Evolutionary conservation across 64 coral and sea anemone genomes (phyloP).

Genomic region (Astreopora myriophthalma): DNA sequence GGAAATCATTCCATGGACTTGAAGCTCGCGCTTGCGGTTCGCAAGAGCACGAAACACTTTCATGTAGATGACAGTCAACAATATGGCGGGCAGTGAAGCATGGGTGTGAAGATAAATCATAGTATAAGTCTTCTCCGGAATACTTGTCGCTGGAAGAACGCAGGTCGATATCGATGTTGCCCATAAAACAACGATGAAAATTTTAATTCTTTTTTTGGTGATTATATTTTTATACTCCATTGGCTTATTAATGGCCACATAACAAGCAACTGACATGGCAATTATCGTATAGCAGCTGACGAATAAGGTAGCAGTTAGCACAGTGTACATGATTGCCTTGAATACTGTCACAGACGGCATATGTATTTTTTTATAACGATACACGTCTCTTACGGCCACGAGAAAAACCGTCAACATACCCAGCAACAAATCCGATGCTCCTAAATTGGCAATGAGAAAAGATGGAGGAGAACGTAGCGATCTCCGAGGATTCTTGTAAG

Average conservation of each 20-base stretch:
- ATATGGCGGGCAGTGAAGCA: background rate
- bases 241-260: background rate
- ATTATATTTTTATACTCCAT: slow-evolving; percentile 25
- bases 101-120: slow-evolving; percentile 32
- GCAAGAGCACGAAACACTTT: slow-evolving; percentile 27
- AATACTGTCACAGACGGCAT: background rate
- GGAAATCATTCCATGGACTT: background rate
- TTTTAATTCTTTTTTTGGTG: background rate
- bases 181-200: slow-evolving; percentile 5
- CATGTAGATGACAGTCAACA: slow-evolving; percentile 2
- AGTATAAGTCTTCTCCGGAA: background rate
- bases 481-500: slow-evolving; percentile 12
- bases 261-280: slow-evolving; percentile 9
- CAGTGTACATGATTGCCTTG: background rate
- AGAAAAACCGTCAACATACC: background rate
- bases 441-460: slow-evolving; percentile 25
- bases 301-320: background rate
- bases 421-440: slow-evolving; percentile 5
- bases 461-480: background rate
- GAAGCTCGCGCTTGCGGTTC: background rate
- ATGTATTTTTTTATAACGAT: background rate
- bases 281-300: slow-evolving; percentile 10
- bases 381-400: background rate
- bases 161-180: background rate
- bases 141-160: background rate